Evolutionary conservation across 2,113 vertebrate species (phyloP), one percentile per base, ranked within the genome.

Genomic region (Lycocorax pyrrhopterus): DNA sequence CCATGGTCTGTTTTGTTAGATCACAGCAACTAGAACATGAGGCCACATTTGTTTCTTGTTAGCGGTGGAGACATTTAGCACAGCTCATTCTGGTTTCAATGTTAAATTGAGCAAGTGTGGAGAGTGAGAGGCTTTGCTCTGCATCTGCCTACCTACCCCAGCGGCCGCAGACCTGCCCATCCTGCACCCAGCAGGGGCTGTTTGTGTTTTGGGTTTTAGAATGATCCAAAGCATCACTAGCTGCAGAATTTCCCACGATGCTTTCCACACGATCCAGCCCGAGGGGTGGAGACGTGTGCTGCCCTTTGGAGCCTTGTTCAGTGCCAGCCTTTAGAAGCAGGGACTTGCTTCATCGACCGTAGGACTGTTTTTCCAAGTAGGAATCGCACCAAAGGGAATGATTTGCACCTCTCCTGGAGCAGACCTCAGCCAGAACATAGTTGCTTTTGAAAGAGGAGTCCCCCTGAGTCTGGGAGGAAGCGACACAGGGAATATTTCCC

Each of bases 1-100:
- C 94, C 93, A 93, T 78, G 92, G 95, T 96, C 96, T 96, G 96
- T 97, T 97, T 96, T 96, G 92, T 94, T 96, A 95, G 95, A 96
- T 96, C 96, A 96, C 96, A 95, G 96, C 96, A 97, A 96, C 95
- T 96, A 12, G 96, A 95, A 96, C 88, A 93, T 53, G 96, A 95
- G 90, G 86, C 92, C 94, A 92, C 96, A 96, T 96, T 97, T 94
- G 94, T 94, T 97, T 96, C 96, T 96, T 96, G 94, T 96, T 96
- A 96, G 85, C 1, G 1, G 64, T 35, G 94, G 83, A 96, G 96
- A 96, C 92, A 46, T 88, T 95, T 63, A 94, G 93, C 95, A 67
- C 83, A 86, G 92, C 96, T 90, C 89, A 88, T 75, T 92, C 93
- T 95, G 56, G 60, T 94, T 92, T 84, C 90, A 64, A 0, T 41